phyloP scores from a whole-genome alignment of 2,113 vertebrate genomes.

The Ochotona princeps region DNA sequence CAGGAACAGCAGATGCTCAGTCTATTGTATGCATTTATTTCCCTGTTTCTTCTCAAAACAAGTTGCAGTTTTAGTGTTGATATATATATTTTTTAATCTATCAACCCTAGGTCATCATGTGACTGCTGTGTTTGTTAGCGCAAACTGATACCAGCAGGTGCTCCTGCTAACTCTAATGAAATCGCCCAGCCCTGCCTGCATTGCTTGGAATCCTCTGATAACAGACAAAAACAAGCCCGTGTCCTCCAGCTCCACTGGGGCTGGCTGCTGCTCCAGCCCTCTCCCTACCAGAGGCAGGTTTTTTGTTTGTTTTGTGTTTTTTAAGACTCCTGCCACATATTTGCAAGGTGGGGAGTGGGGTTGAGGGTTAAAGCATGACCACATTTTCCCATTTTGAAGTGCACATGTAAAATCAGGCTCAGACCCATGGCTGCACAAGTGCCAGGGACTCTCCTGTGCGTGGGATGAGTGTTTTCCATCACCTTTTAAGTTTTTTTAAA shows the following conservation, averaged over 20 bases:
- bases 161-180: slow-evolving; percentile 76
- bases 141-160: slow-evolving; percentile 79
- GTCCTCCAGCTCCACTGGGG: slow-evolving; percentile 23
- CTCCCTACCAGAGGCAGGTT: background rate
- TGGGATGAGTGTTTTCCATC: background rate
- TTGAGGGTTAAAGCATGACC: slow-evolving; percentile 17
- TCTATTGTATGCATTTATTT: slow-evolving; percentile 88
- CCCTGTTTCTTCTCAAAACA: slow-evolving; percentile 88
- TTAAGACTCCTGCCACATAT: background rate
- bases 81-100: slow-evolving; percentile 50
- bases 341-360: background rate
- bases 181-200: slow-evolving; percentile 51
- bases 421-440: background rate
- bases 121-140: slow-evolving; percentile 64
- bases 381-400: slow-evolving; percentile 20
- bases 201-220: slow-evolving; percentile 56
- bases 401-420: background rate
- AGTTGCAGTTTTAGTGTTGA: slow-evolving; percentile 75
- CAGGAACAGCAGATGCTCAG: slow-evolving; percentile 87
- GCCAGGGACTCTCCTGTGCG: background rate
- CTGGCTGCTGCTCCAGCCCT: background rate
- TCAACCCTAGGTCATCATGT: slow-evolving; percentile 63
- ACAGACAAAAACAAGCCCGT: slow-evolving; percentile 71
- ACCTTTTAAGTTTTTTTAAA: background rate
- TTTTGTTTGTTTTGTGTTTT: background rate